Conservation (phyloP, 2,888 invertebrate species). For the Neuroscelio doddi region DNA sequence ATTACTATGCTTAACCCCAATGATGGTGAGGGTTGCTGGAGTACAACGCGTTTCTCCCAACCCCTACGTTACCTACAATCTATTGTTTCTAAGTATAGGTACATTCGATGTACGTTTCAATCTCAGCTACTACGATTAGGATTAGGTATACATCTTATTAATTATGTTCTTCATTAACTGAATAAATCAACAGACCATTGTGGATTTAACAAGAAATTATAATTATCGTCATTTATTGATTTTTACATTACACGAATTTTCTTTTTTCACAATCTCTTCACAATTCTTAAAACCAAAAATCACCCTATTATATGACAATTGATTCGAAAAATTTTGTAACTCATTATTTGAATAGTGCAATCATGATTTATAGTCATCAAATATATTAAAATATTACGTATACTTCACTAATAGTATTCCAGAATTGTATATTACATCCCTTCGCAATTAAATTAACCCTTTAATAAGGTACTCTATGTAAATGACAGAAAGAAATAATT, state of each 20-base stretch:
- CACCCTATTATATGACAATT: no score
- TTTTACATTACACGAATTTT: no score
- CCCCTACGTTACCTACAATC: constrained; percentile 40
- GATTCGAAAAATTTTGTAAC: no score
- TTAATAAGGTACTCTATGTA: no score
- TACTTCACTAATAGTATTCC: no score
- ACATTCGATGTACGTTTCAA: constrained; percentile 40
- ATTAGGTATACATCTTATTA: constrained; percentile 36
- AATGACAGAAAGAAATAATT: no score
- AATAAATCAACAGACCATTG: constrained; percentile 22
- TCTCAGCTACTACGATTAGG: constrained; percentile 26
- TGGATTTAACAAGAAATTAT: not conserved
- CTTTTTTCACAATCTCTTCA: not conserved
- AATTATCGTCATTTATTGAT: not conserved
- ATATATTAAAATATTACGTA: no score
- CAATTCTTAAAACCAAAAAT: no score
- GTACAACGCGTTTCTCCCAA: constrained; percentile 27
- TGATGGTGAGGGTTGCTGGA: constrained; percentile 44
- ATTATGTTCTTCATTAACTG: constrained; percentile 35
- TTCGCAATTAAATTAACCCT: no score
- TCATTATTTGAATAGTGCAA: no score
- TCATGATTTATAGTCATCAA: no score
- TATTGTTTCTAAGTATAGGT: constrained; percentile 40
- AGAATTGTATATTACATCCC: no score
- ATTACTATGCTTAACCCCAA: constrained; percentile 65